Evolutionary conservation across 1,140 invertebrate genomes (phyloP).

Genomic region (Diorhabda elongata): DNA sequence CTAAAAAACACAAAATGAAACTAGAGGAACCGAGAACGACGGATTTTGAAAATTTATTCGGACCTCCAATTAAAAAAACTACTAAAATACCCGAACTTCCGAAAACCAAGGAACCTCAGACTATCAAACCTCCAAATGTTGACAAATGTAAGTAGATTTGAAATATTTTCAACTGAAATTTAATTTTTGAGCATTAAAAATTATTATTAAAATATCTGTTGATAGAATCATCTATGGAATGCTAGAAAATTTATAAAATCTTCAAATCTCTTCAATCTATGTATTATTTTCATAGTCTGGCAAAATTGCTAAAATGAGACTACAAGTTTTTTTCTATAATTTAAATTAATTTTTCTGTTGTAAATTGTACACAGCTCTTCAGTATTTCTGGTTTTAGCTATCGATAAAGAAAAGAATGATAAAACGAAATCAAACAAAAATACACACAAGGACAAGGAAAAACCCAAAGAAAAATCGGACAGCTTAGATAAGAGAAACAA

Average conservation of each 20-base stretch:
- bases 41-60: constrained; percentile 75
- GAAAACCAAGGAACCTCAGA: constrained; percentile 29
- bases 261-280: too few species aligned
- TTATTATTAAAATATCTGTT: too few species aligned
- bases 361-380: not conserved
- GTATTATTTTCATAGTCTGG: too few species aligned
- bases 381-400: not conserved
- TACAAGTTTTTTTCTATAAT: too few species aligned
- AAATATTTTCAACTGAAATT: not conserved
- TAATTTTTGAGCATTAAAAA: not conserved
- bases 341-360: too few species aligned
- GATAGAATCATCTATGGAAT: too few species aligned
- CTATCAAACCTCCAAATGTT: not conserved
- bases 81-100: constrained; percentile 58
- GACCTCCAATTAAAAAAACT: constrained; percentile 69
- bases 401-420: constrained; percentile 56
- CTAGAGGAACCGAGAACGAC: constrained; percentile 56
- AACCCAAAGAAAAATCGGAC: constrained; percentile 40
- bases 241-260: too few species aligned
- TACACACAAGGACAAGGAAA: constrained; percentile 51
- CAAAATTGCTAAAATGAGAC: too few species aligned
- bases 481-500: constrained; percentile 49
- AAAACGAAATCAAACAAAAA: constrained; percentile 57
- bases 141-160: constrained; percentile 16
- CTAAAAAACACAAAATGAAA: constrained; percentile 63